These are phyloP conservation scores for Drosophila sordidula DNA, from an alignment of 2,888 invertebrate genomes.

Conservation along the genomic window DNA sequence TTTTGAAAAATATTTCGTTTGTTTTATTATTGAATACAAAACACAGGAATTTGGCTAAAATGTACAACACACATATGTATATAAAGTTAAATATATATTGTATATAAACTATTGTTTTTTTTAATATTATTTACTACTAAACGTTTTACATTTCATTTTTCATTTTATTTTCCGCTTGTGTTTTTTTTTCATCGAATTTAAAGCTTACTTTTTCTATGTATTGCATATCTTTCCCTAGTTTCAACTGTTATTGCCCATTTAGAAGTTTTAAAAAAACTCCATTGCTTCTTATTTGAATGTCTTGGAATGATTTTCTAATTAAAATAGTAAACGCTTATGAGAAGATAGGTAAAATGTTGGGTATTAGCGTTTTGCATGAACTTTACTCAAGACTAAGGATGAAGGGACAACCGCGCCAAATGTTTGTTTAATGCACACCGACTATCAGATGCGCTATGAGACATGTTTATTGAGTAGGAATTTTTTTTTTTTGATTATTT, in stretches of 20 bases:
- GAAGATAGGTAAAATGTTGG: conserved; percentile 41
- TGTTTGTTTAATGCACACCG: conserved; percentile 14
- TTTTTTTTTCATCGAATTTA: conserved; percentile 46
- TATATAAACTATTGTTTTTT: conserved; percentile 59
- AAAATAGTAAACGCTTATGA: conserved; percentile 39
- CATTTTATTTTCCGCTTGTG: conserved; percentile 16
- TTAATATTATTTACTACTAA: conserved; percentile 55
- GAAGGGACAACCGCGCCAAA: conserved; percentile 34
- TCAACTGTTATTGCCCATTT: conserved; percentile 58
- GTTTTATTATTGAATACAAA: conserved; percentile 67
- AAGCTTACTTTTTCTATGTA: conserved; percentile 70
- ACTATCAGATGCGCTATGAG: conserved; percentile 24
- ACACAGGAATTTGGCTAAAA: conserved; percentile 77
- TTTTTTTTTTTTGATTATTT: conserved; percentile 18
- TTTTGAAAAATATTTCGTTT: conserved; percentile 65
- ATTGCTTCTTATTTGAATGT: conserved; percentile 54
- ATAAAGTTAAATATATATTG: conserved; percentile 50
- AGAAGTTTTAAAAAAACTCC: conserved; percentile 10
- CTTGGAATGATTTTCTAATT: conserved; percentile 63
- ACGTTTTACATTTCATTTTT: conserved; percentile 65
- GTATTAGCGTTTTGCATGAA: conserved; percentile 68
- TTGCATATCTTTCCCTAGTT: conserved; percentile 67
- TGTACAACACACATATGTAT: conserved; percentile 78
- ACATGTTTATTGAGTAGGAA: conserved; percentile 1
- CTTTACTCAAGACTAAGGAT: conserved; percentile 51